phyloP scores from a whole-genome alignment of 2,888 invertebrate genomes.

The Pammene fasciana region DNA sequence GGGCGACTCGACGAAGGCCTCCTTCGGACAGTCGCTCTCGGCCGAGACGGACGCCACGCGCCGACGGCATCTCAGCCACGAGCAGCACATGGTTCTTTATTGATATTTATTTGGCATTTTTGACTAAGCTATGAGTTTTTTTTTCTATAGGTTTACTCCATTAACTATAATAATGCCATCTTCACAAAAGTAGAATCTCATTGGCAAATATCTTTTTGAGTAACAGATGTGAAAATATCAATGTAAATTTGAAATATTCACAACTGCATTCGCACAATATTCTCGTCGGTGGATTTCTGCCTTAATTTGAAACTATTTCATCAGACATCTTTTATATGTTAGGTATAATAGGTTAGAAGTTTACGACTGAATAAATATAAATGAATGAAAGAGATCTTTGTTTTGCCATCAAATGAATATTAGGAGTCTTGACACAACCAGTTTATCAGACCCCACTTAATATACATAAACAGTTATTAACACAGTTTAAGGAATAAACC shows the following conservation, averaged over 20 bases:
- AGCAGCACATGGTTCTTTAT: slow-evolving; percentile 73
- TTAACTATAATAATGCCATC: neutral
- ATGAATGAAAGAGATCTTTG: neutral
- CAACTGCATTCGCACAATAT: neutral
- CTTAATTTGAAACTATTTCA: neutral
- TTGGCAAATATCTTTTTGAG: neutral
- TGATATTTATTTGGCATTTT: slow-evolving; percentile 49
- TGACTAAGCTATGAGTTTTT: slow-evolving; percentile 3
- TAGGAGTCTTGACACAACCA: neutral
- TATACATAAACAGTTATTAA: slow-evolving; percentile 8
- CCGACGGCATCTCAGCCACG: slow-evolving; percentile 75
- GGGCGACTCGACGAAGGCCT: slow-evolving; percentile 58
- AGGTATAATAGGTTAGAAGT: too few relatives aligned
- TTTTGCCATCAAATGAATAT: neutral
- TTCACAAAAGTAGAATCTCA: neutral
- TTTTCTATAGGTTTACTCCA: slow-evolving; percentile 1
- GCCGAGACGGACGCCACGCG: slow-evolving; percentile 68
- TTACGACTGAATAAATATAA: neutral
- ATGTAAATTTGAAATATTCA: too few relatives aligned
- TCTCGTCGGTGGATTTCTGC: neutral
- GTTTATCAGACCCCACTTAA: neutral
- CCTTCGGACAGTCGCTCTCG: slow-evolving; percentile 57
- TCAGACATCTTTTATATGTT: too few relatives aligned
- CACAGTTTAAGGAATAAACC: slow-evolving; percentile 21
- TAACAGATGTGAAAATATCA: too few relatives aligned